Evolutionary conservation across 2,113 vertebrate genomes (phyloP).

Genomic region (Silurus meridionalis): DNA sequence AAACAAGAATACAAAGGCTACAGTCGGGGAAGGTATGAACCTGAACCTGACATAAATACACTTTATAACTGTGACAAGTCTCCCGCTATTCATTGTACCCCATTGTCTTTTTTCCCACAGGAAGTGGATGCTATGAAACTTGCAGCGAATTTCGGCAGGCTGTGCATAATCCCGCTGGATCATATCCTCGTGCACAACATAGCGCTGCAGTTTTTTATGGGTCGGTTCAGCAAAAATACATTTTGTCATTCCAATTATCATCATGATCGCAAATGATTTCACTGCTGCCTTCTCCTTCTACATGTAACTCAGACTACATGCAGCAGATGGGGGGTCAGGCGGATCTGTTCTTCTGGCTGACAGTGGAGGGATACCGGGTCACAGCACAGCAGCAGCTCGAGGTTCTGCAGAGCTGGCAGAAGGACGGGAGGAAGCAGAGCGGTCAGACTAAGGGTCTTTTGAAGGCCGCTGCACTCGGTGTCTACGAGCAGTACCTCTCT

Average conservation of each 20-base stretch:
- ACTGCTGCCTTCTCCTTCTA: neutral
- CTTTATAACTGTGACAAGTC: too few relatives aligned
- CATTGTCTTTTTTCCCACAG: conserved; percentile 65
- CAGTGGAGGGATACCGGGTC: conserved; percentile 97
- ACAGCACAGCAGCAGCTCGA: conserved; percentile 96
- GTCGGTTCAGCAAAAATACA: conserved; percentile 68
- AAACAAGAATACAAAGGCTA: conserved; percentile 95
- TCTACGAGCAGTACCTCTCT: conserved; percentile 97
- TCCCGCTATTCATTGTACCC: too few relatives aligned
- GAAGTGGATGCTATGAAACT: conserved; percentile 97
- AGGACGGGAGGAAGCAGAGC: conserved; percentile 87
- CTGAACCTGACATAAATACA: neutral
- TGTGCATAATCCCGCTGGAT: conserved; percentile 96
- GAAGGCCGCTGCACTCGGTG: conserved; percentile 90
- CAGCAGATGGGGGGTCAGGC: conserved; percentile 94
- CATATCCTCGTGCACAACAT: conserved; percentile 98
- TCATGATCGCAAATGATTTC: neutral
- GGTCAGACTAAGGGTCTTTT: conserved; percentile 91
- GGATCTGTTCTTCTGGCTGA: conserved; percentile 99
- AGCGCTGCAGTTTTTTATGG: conserved; percentile 99
- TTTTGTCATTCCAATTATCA: neutral
- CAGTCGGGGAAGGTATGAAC: conserved; percentile 94
- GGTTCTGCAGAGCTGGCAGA: conserved; percentile 84
- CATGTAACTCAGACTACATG: conserved; percentile 86
- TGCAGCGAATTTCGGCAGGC: conserved; percentile 95